Conservation (phyloP, 1,140 invertebrate genomes). For the Neelides sp. region DNA sequence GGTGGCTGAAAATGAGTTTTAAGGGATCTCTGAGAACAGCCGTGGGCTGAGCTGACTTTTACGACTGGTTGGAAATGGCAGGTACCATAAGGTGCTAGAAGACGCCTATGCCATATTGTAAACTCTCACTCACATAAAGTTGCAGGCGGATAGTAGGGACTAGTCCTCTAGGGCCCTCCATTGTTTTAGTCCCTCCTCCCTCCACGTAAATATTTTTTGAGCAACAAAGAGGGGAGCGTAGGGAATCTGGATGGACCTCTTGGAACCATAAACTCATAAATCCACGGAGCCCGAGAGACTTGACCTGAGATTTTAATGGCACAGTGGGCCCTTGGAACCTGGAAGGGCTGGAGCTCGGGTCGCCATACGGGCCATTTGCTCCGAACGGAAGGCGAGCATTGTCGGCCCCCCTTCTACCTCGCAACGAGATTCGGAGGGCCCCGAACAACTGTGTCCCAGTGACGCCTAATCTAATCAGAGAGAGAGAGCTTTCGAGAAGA, state of each 20-base stretch:
- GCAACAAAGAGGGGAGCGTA: slow-evolving; percentile 6
- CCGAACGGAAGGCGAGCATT: neutral
- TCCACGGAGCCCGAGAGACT: slow-evolving; percentile 22
- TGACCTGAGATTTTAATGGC: slow-evolving; percentile 20
- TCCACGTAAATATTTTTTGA: slow-evolving; percentile 14
- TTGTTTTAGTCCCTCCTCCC: slow-evolving; percentile 6
- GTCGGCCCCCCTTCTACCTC: neutral
- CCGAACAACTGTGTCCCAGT: slow-evolving; percentile 11
- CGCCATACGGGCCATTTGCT: slow-evolving; percentile 2
- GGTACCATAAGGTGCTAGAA: slow-evolving; percentile 17
- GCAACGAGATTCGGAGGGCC: slow-evolving; percentile 7
- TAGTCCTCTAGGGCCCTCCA: slow-evolving; percentile 6
- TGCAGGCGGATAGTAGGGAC: neutral
- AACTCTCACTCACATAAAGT: neutral
- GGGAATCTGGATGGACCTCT: slow-evolving; percentile 8
- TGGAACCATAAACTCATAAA: slow-evolving; percentile 29
- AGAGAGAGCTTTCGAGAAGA: slow-evolving; percentile 8
- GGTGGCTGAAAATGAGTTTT: slow-evolving; percentile 27
- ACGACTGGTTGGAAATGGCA: slow-evolving; percentile 16
- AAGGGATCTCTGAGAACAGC: slow-evolving; percentile 20
- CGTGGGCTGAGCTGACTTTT: slow-evolving; percentile 18
- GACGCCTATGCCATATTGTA: neutral
- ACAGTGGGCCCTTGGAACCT: slow-evolving; percentile 12
- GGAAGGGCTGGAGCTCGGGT: no score
- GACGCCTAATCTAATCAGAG: slow-evolving; percentile 18